phyloP scores from a whole-genome alignment of 2,888 invertebrate genomes.

The Agrotis puta region DNA sequence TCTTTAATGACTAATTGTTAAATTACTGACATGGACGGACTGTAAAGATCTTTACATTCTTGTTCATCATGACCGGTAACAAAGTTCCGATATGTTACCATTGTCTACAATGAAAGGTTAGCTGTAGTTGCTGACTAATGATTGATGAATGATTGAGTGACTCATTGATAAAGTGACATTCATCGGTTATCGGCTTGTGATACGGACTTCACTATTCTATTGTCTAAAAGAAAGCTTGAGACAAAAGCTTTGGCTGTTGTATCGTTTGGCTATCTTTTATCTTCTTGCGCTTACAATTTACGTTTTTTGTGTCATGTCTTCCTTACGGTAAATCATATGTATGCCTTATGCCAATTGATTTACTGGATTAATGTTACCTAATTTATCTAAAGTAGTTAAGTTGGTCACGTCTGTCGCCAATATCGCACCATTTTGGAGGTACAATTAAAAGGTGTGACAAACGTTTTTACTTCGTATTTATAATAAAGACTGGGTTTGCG shows the following conservation, averaged over 20 bases:
- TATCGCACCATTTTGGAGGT: conserved; percentile 76
- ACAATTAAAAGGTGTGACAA: conserved; percentile 78
- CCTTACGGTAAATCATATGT: not conserved
- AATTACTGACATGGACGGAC: conserved; percentile 3
- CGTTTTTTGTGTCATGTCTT: conserved; percentile 10
- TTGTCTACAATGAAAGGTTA: conserved; percentile 76
- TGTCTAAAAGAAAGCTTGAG: conserved; percentile 65
- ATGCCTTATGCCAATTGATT: conserved; percentile 10
- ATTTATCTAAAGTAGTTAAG: conserved; percentile 18
- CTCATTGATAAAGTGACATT: conserved; percentile 82
- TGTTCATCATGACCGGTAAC: conserved; percentile 68
- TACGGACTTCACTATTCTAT: conserved; percentile 64
- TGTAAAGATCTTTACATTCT: conserved; percentile 64
- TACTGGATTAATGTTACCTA: no score
- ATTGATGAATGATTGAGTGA: conserved; percentile 83
- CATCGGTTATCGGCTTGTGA: conserved; percentile 74
- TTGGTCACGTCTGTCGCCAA: conserved; percentile 77
- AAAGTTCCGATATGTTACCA: conserved; percentile 69
- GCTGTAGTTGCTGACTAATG: conserved; percentile 82
- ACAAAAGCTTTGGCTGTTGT: conserved; percentile 43
- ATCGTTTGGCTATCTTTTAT: conserved; percentile 33
- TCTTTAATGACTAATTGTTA: conserved; percentile 18
- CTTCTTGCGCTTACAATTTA: conserved; percentile 22
- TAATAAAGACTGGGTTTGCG: conserved; percentile 74
- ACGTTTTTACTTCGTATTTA: conserved; percentile 78